Evolutionary conservation across 2,888 invertebrate species (phyloP).

Genomic region (Euzophera pinguis): DNA sequence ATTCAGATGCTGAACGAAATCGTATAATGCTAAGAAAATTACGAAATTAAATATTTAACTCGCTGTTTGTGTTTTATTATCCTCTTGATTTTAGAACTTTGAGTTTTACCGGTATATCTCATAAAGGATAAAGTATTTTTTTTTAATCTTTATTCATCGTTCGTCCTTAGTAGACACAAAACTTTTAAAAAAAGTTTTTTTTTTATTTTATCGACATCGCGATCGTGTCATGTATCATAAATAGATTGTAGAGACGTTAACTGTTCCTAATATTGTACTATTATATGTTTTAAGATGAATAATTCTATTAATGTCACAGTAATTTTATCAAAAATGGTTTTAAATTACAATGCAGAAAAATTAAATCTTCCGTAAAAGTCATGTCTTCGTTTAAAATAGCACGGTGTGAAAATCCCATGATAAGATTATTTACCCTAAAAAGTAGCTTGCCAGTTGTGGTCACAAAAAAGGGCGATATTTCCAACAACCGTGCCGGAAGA

Average conservation of each 20-base stretch:
- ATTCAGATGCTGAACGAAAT: slow-evolving; percentile 76
- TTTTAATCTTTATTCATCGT: background rate
- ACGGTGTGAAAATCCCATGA: background rate
- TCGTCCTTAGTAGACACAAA: background rate
- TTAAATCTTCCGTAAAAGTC: too few species aligned
- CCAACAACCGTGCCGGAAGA: slow-evolving; percentile 69
- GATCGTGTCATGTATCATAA: too few species aligned
- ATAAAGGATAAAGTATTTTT: background rate
- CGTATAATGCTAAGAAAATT: slow-evolving; percentile 78
- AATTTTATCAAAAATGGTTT: background rate
- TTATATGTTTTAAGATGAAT: too few species aligned
- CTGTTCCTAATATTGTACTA: too few species aligned
- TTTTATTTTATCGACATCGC: too few species aligned
- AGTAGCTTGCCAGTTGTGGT: slow-evolving; percentile 50
- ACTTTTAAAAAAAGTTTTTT: too few species aligned
- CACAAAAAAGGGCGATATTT: slow-evolving; percentile 61
- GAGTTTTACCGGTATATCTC: background rate
- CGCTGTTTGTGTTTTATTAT: slow-evolving; percentile 46
- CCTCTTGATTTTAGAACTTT: background rate
- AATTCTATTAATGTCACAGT: too few species aligned
- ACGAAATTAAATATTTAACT: slow-evolving; percentile 80
- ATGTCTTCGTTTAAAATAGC: too few species aligned
- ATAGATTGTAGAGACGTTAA: too few species aligned
- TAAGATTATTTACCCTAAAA: slow-evolving; percentile 34
- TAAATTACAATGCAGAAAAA: too few species aligned